Evolutionary conservation across 2,888 invertebrate species (phyloP).

Genomic region (Bombylius discolor): DNA sequence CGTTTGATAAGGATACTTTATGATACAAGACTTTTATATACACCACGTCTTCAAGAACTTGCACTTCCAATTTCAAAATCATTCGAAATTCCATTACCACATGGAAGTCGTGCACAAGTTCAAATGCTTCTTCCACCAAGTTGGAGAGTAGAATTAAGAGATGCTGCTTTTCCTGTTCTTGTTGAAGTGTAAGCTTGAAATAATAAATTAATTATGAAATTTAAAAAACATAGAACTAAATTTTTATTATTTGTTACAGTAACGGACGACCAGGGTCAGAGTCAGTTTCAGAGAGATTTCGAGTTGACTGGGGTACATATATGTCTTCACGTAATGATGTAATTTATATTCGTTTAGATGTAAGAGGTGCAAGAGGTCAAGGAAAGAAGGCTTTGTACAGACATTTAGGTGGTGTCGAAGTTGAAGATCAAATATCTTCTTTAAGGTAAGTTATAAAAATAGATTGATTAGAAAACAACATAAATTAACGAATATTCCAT

Average conservation of each 20-base stretch:
- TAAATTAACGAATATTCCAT: not conserved
- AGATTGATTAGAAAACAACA: no score
- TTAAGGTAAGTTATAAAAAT: constrained; percentile 41
- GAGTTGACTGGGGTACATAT: constrained; percentile 83
- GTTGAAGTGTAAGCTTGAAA: constrained; percentile 64
- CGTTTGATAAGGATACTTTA: constrained; percentile 64
- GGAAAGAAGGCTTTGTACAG: constrained; percentile 71
- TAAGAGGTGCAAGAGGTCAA: constrained; percentile 69
- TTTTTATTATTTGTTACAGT: constrained; percentile 33
- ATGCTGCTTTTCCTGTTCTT: constrained; percentile 77
- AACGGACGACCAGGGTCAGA: constrained; percentile 88
- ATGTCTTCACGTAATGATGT: constrained; percentile 84
- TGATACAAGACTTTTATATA: constrained; percentile 54
- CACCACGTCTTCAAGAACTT: constrained; percentile 56
- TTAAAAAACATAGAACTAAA: not conserved
- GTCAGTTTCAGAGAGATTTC: constrained; percentile 76
- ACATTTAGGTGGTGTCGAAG: constrained; percentile 76
- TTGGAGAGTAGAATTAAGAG: constrained; percentile 71
- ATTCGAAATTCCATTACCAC: constrained; percentile 72
- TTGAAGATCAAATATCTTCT: constrained; percentile 82
- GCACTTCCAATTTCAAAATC: constrained; percentile 72
- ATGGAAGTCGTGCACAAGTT: constrained; percentile 77
- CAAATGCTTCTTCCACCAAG: constrained; percentile 78
- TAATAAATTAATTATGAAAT: not conserved
- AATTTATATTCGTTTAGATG: constrained; percentile 82